A percentile compares a stretch with the other conserved stretches of the same genome.
These are phyloP conservation scores for Chaetodon trifascialis DNA, from an alignment of 2,113 vertebrate species.

Conservation along the genomic window DNA sequence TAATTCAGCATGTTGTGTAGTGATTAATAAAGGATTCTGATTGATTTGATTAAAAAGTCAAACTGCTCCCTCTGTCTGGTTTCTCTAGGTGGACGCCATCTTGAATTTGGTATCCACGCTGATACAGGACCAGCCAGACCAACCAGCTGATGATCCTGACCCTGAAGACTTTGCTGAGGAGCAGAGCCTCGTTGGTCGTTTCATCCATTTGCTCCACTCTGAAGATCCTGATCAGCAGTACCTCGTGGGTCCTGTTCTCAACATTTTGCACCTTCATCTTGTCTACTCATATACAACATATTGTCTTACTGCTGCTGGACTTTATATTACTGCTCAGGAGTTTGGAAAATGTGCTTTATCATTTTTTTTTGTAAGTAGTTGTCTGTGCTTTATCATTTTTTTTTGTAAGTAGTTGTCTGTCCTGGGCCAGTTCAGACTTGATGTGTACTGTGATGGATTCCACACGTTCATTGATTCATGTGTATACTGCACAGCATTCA, in stretches of 20 bases:
- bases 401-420: not conserved
- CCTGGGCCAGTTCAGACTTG: too few relatives aligned
- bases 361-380: not conserved
- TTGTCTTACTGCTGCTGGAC: not conserved
- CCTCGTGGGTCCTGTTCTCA: constrained; percentile 81
- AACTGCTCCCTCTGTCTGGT: not conserved
- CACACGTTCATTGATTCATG: not conserved
- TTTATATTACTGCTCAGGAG: not conserved
- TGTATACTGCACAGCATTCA: not conserved
- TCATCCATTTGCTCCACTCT: constrained; percentile 95
- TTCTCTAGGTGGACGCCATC: constrained; percentile 93
- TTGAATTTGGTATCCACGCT: constrained; percentile 95
- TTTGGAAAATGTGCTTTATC: not conserved
- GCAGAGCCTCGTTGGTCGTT: constrained; percentile 96
- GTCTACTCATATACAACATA: not conserved
- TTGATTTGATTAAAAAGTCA: too few relatives aligned
- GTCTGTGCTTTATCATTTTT: too few relatives aligned
- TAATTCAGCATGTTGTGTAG: too few relatives aligned
- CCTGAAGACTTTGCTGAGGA: constrained; percentile 98
- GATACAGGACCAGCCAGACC: constrained; percentile 98
- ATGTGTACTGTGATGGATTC: not conserved
- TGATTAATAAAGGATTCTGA: too few relatives aligned
- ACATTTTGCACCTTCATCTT: not conserved
- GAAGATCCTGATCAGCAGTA: constrained; percentile 98
- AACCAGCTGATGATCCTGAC: constrained; percentile 96